Evolutionary conservation across 2,797 vertebrate species (phyloP).

Genomic region (Macrochelys suwanniensis): DNA sequence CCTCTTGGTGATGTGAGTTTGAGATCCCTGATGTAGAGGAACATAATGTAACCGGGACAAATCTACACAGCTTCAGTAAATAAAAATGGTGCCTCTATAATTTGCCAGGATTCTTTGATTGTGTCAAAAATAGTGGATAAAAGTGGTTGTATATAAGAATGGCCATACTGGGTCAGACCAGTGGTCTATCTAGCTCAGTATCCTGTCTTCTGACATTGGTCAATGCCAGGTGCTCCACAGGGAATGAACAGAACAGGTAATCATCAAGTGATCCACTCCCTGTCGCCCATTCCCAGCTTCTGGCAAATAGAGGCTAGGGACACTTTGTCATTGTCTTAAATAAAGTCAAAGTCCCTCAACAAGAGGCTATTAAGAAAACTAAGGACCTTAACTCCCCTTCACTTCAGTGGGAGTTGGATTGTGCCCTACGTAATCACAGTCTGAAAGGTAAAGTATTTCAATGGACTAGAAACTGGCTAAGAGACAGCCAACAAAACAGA

Average conservation of each 20-base stretch:
- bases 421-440: neutral
- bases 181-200: too few species aligned
- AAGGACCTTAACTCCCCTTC: neutral
- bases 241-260: too few species aligned
- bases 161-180: too few species aligned
- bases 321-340: neutral
- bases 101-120: fast-evolving
- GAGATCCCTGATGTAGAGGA: neutral
- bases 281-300: too few species aligned
- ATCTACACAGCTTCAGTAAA: neutral
- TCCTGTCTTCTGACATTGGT: too few species aligned
- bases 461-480: too few species aligned
- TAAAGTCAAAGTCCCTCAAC: neutral
- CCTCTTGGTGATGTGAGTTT: too few species aligned
- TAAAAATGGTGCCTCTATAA: neutral
- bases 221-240: too few species aligned
- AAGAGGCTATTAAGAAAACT: neutral
- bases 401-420: neutral
- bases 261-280: too few species aligned
- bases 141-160: neutral
- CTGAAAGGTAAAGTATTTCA: too few species aligned
- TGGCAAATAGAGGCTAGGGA: too few species aligned
- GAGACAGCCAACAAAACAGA: too few species aligned
- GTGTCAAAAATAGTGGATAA: neutral
- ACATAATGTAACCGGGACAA: fast-evolving